These are phyloP conservation scores for Drosophila sp. DNA, from an alignment of 1,140 invertebrate genomes.

Conservation along the genomic window DNA sequence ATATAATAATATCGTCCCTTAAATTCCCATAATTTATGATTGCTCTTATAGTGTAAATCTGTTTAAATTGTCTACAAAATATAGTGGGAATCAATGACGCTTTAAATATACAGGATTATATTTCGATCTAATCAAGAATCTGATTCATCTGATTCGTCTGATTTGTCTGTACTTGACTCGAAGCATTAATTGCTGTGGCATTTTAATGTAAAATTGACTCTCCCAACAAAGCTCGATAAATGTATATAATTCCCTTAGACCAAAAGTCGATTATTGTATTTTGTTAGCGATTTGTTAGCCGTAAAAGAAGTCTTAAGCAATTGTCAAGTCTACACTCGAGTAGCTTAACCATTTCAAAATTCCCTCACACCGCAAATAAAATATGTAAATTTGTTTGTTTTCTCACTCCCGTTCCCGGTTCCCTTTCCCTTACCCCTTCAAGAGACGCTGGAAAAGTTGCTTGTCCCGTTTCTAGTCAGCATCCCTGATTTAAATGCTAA, in stretches of 20 bases:
- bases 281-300: neutral
- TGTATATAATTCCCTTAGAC: neutral
- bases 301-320: conserved; percentile 8
- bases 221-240: neutral
- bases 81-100: too few relatives aligned
- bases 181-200: too few relatives aligned
- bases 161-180: too few relatives aligned
- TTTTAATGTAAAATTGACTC: too few relatives aligned
- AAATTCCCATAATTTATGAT: too few relatives aligned
- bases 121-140: too few relatives aligned
- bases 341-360: conserved; percentile 14
- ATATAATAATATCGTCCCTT: too few relatives aligned
- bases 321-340: conserved; percentile 8
- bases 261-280: neutral
- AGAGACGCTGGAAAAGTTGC: neutral
- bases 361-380: conserved; percentile 23
- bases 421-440: conserved; percentile 1
- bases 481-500: conserved; percentile 79
- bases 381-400: conserved; percentile 61
- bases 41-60: too few relatives aligned
- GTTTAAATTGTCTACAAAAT: too few relatives aligned
- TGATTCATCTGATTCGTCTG: too few relatives aligned
- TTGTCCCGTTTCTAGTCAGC: neutral
- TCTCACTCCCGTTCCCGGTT: conserved; percentile 3
- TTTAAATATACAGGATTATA: too few relatives aligned